Base-by-base conservation (phyloP, 2,888 invertebrate species). In the Prenolepis imparis region DNA sequence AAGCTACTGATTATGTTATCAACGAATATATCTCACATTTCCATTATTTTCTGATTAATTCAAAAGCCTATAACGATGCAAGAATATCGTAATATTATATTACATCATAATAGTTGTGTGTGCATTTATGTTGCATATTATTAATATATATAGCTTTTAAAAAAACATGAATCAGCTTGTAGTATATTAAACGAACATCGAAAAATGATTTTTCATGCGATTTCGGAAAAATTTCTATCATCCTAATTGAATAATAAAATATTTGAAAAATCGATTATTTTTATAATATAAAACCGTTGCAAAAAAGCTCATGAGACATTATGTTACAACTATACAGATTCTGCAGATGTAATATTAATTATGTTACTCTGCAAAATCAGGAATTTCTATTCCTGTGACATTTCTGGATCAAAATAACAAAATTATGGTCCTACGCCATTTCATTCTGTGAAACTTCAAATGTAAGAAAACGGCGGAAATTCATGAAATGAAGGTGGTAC, bases 21-120 rank as follows among this genome's bases (percentile, higher is more conserved):
- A 12, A 67, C 28, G 6, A 28, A 78, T 78, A 64, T 78, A 55
- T 12, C 44, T 67, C 66, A 24, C 12, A 57, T 67, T 67, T 82
- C 18, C 12, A 59, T 67, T 66, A 57, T 66, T 77, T 57, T 24
- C 57, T 48, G 32, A 59, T 32, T 18, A 15, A 48, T 77, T 77
- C n/a, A 36, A 74, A 66, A 66, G 8, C 11, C 12, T 57, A 36
- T 39, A 44, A 32, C 36, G 59, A 70, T 78, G 11, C 11, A 12
- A n/a, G 12, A 52, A 70, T 70, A 72, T 55, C 3, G 15, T 72
- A 39, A 68, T 15, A 68, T 67, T 66, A 12, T 24, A 55, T 59
- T 41, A 67, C 15, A 77, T 77, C 15, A 15, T 44, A 24, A 59
- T 78, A 36, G 21, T 78, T 44, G n/a, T n/a, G n/a, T n/a, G n/a